Evolutionary conservation across 2,888 invertebrate genomes (phyloP).

Genomic region (Macrophya alboannulata): DNA sequence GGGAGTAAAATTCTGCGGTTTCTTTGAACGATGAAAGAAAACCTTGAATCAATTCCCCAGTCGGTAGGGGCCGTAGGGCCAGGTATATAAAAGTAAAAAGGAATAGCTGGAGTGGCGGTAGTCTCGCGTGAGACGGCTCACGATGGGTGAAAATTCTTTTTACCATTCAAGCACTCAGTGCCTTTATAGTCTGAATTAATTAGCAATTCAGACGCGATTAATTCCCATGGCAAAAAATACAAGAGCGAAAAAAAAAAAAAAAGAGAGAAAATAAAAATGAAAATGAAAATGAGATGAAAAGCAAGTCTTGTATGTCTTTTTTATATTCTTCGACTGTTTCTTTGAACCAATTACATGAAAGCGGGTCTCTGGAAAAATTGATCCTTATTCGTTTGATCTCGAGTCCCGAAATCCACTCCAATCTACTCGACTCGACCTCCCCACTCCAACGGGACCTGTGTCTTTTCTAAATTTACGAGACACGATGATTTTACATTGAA

Average conservation of each 20-base stretch:
- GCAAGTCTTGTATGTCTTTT: conserved; percentile 58
- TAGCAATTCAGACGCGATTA: conserved; percentile 6
- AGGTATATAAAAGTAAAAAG: conserved; percentile 42
- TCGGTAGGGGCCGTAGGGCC: not conserved
- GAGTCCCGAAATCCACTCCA: not conserved
- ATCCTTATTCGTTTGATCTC: not conserved
- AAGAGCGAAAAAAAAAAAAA: conserved; percentile 56
- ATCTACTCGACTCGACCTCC: not conserved
- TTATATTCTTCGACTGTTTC: not conserved
- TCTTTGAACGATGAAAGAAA: conserved; percentile 50
- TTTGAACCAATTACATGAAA: not conserved
- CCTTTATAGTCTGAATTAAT: conserved; percentile 2
- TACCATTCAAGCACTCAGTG: not conserved
- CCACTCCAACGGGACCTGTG: not conserved
- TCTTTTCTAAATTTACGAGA: not conserved
- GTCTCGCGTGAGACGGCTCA: not conserved
- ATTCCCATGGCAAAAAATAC: not conserved
- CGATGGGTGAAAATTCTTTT: conserved; percentile 6
- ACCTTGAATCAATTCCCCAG: conserved; percentile 32
- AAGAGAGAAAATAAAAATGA: conserved; percentile 57
- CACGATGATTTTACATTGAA: not conserved
- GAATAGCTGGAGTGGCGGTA: not conserved
- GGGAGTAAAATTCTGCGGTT: conserved; percentile 46
- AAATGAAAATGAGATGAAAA: too few species aligned
- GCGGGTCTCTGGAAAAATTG: not conserved